Percentiles rank a stretch among this genome's conserved stretches.
Conservation (phyloP, 2,888 invertebrate species). For the Chloroclysta siterata region DNA sequence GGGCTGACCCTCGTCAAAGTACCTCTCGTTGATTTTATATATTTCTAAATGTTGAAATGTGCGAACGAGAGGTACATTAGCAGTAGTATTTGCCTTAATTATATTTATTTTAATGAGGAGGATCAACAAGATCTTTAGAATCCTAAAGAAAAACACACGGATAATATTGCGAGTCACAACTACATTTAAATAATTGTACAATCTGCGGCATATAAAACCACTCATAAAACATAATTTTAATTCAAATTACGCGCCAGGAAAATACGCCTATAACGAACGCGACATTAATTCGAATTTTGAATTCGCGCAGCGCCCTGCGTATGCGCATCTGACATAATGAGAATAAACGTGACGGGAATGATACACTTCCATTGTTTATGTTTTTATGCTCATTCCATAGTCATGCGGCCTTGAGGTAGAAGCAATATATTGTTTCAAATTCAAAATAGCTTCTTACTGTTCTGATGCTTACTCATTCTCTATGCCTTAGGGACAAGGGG, state of each 20-base stretch:
- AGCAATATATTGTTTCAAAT: constrained; percentile 24
- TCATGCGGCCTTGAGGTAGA: constrained; percentile 33
- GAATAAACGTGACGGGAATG: constrained; percentile 54
- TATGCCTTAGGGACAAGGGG: not conserved
- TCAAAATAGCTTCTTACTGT: constrained; percentile 4
- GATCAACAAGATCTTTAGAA: no score
- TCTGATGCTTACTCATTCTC: constrained; percentile 11
- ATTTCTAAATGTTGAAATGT: no score
- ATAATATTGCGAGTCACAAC: not conserved
- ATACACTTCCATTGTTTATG: constrained; percentile 51
- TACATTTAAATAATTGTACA: no score
- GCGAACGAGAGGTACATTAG: no score
- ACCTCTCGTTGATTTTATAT: no score
- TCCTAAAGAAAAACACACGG: no score
- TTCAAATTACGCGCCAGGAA: constrained; percentile 38
- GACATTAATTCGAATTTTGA: constrained; percentile 51
- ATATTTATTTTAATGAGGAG: no score
- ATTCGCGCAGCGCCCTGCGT: constrained; percentile 44
- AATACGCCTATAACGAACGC: constrained; percentile 38
- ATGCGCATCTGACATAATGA: constrained; percentile 53
- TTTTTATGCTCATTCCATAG: constrained; percentile 45
- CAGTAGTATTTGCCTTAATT: no score
- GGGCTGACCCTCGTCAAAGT: no score
- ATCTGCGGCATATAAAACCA: not conserved
- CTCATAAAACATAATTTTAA: constrained; percentile 10